A percentile compares a stretch with the other conserved stretches of the same genome.
Conservation (phyloP, 1,140 invertebrate species). For the Frieseomelitta varia region DNA sequence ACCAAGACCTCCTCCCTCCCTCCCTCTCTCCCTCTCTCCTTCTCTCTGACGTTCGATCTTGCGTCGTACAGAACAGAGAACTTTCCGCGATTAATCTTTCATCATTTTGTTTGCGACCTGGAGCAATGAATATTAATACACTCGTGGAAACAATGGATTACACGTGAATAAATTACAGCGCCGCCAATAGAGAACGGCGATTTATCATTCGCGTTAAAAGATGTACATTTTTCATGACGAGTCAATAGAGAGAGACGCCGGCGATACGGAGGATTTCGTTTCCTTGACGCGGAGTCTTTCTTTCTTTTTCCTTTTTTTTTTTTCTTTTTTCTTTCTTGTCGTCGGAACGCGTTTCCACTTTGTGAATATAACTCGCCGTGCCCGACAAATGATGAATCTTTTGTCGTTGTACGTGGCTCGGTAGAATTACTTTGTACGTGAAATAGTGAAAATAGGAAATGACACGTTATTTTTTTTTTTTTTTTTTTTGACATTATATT, state of each 20-base stretch:
- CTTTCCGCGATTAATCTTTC: constrained; percentile 14
- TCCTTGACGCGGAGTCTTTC: not conserved
- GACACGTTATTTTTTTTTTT: not conserved
- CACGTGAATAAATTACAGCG: constrained; percentile 24
- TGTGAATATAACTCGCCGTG: not conserved
- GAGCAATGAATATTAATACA: constrained; percentile 37
- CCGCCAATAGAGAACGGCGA: not conserved
- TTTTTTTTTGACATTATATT: not conserved
- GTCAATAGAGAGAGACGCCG: not conserved
- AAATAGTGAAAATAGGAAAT: not conserved
- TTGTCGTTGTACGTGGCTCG: not conserved
- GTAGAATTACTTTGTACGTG: not conserved
- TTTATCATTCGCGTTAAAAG: constrained; percentile 21
- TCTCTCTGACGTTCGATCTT: not conserved
- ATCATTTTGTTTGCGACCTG: constrained; percentile 28
- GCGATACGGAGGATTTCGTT: not conserved
- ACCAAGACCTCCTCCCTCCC: no score
- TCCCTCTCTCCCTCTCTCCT: no score
- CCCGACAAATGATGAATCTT: not conserved
- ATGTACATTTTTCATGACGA: constrained; percentile 18
- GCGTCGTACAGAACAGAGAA: not conserved
- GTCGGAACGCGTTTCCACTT: not conserved
- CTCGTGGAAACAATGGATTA: constrained; percentile 25
- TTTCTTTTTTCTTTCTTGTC: no score
- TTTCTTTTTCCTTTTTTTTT: not conserved